A percentile compares a stretch with the other conserved stretches of the same genome.
These are phyloP conservation scores for Elmis aenea DNA, from an alignment of 2,888 invertebrate species.

Conservation along the genomic window DNA sequence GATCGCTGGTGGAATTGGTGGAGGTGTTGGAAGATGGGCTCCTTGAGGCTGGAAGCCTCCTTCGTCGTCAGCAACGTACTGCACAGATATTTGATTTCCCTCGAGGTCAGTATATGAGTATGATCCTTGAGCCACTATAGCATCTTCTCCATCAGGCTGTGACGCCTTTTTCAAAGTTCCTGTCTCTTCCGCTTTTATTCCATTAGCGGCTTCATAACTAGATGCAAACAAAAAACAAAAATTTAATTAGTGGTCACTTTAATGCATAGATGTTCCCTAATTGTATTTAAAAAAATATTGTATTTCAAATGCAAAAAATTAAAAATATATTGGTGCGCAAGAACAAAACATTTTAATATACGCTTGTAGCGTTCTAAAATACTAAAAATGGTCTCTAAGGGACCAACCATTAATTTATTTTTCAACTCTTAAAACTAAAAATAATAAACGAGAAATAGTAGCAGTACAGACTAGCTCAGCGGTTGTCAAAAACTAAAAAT, in stretches of 20 bases:
- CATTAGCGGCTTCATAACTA: slow-evolving; percentile 77
- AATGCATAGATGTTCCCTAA: neutral
- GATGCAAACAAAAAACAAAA: too few relatives aligned
- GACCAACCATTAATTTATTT: too few relatives aligned
- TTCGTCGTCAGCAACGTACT: slow-evolving; percentile 68
- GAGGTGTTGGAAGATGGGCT: slow-evolving; percentile 69
- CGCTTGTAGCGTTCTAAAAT: too few relatives aligned
- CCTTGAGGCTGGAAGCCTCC: slow-evolving; percentile 58
- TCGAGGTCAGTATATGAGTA: slow-evolving; percentile 67
- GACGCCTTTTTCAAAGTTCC: slow-evolving; percentile 70
- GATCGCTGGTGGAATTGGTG: slow-evolving; percentile 70
- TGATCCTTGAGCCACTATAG: slow-evolving; percentile 62
- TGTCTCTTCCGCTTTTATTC: slow-evolving; percentile 74
- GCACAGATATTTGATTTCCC: slow-evolving; percentile 63
- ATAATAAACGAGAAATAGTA: too few relatives aligned
- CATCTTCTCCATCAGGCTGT: slow-evolving; percentile 62
- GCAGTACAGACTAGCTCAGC: too few relatives aligned
- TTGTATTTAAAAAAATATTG: too few relatives aligned
- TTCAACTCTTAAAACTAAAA: too few relatives aligned
- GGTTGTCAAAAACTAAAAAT: too few relatives aligned
- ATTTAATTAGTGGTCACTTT: slow-evolving; percentile 2
- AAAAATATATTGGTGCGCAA: too few relatives aligned
- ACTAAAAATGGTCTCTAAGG: too few relatives aligned
- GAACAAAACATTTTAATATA: too few relatives aligned
- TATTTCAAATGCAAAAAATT: too few relatives aligned